Evolutionary conservation across 2,888 invertebrate genomes (phyloP), one percentile per base, ranked within the genome.

Genomic region (Unio delphinus): DNA sequence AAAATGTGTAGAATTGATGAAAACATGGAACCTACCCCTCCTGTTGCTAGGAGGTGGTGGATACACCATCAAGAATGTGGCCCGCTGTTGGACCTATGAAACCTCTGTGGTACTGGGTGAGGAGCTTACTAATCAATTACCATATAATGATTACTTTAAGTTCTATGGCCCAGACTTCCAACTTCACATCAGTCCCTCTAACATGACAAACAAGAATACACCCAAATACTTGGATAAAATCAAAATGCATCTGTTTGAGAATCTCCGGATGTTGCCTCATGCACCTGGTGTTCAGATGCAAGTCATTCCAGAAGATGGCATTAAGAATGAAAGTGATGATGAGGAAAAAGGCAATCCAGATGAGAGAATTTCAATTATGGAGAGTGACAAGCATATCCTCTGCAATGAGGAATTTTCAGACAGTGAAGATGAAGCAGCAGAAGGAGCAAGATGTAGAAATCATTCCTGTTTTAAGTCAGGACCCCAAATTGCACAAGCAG

Each of bases 161-260:
- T 34, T 82, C 90, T 99, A 99, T 89, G 99, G 98, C 0, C 99
- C 99, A 0, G 99, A 99, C 91, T 99, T 99, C 91, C 98, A 99
- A 90, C 92, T 99, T 64, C 98, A 99, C 92, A 99, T 99, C 89
- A 97, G 96, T 84, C 99, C 99, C 5, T 98, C 98, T 75, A 99
- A 99, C 88, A 99, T 99, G 98, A 95, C 96, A 11, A 99, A 99
- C 91, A 98, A 98, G 91, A 99, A 99, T 90, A 98, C 98, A 3
- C 93, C 95, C 0, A 99, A 99, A 88, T 99, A 99, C 91, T 92
- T 99, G 84, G 99, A 99, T 84, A 98, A 98, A 92, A 98, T 99
- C 81, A 98, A 98, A 80, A 93, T 94, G 1, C 91, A 95, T 70
- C 91, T 99, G 68, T 98, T 99, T 91, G 99, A 99, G 90, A 99